Conservation (phyloP, 2,797 vertebrate genomes). For the Sibirionetta formosa region DNA sequence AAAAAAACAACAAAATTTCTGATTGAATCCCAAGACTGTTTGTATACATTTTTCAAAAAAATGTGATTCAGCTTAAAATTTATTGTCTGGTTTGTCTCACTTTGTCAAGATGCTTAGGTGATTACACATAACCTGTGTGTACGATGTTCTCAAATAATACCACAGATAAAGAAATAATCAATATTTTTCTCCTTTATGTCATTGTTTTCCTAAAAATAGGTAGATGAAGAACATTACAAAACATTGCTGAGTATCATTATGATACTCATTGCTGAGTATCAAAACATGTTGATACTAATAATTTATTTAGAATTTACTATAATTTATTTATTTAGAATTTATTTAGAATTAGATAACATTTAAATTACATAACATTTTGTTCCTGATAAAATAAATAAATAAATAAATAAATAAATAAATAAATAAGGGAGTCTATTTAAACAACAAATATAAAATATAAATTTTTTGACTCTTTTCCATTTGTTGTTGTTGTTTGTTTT, state of each 20-base stretch:
- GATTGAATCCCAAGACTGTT: background rate
- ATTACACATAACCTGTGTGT: fast-evolving
- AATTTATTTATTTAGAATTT: no score
- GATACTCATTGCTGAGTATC: background rate
- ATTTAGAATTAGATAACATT: background rate
- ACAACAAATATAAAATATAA: background rate
- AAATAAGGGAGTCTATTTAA: background rate
- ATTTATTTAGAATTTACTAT: background rate
- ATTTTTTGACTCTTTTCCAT: background rate
- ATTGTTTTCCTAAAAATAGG: background rate
- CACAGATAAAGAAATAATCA: background rate
- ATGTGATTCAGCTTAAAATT: background rate
- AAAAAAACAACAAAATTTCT: background rate
- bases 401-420: background rate
- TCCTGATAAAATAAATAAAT: background rate
- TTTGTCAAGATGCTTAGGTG: background rate
- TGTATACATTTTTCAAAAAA: background rate
- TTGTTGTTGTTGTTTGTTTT: background rate
- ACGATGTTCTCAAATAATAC: background rate
- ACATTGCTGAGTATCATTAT: background rate
- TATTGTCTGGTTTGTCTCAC: background rate
- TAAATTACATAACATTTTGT: background rate
- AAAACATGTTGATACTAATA: background rate
- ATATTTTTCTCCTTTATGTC: background rate
- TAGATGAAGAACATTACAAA: background rate